Base-by-base conservation (phyloP, 1,140 invertebrate species). In the Conus betulinus region DNA sequence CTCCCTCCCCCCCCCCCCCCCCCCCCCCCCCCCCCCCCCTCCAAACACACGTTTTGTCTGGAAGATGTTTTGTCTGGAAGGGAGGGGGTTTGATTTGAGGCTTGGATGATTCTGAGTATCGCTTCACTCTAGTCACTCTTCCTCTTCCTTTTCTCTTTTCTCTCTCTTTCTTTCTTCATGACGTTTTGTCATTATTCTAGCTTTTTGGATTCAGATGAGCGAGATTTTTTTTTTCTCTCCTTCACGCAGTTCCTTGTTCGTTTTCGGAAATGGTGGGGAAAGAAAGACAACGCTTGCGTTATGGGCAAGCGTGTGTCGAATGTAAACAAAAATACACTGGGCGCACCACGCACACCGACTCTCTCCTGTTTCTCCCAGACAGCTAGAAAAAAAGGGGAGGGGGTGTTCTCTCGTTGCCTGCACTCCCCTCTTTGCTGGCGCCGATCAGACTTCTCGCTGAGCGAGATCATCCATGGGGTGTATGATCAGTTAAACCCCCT, bases 271-370 rank as follows among this genome's bases (percentile, higher is more conserved):
- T 39, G 39, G 39, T 39, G 39, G 60, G 55, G 23, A 55, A 84
- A 84, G 52, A n/a, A 23, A 84, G 83, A 51, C 57, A 51, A 84
- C 53, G 23, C 55, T n/a, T 20, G 25, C 57, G 63, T 71, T 55
- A 39, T 87, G 74, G 74, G 74, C 85, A 87, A 71, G 25, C 60
- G 27, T n/a, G 71, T 79, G 85, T 87, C 74, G 85, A 87, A 87
- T 87, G 85, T 87, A 87, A 87, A 87, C 85, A 87, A 51, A 57
- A 23, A 87, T 39, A 23, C 39, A 27, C 71, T 52, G 4, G 39
- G n/a, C 25, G 84, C n/a, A 51, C 27, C n/a, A 51, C 27, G 27
- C 23, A 57, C 71, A 87, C 71, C 13, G 15, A 39, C 74, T 57
- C 6, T 27, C 52, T 27, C 52, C 84, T 53, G 39, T 81, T 81